Evolutionary conservation across 2,797 vertebrate species (phyloP).

Genomic region (Sebastolobus alascanus): DNA sequence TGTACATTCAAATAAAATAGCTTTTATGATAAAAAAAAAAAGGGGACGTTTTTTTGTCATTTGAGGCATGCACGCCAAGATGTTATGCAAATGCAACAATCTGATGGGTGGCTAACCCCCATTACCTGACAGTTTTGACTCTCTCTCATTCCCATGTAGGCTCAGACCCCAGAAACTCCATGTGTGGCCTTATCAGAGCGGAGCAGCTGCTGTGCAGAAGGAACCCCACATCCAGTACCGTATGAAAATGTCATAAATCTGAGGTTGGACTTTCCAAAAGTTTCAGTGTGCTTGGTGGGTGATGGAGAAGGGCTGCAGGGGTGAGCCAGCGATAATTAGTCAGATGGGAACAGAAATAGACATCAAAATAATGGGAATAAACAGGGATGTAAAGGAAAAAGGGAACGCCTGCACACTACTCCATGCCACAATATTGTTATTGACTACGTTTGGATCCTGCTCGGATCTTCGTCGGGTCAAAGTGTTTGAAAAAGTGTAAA

Average conservation of each 20-base stretch:
- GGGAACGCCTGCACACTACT: no score
- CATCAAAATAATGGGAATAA: slow-evolving; percentile 23
- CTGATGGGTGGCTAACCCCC: slow-evolving; percentile 39
- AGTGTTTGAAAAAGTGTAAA: no score
- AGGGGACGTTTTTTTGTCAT: slow-evolving; percentile 11
- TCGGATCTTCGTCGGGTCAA: no score
- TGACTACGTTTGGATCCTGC: no score
- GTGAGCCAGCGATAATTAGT: slow-evolving; percentile 58
- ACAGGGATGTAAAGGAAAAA: not conserved
- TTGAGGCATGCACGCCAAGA: slow-evolving; percentile 9
- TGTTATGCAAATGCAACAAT: slow-evolving; percentile 62
- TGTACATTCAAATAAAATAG: slow-evolving; percentile 10
- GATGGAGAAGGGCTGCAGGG: slow-evolving; percentile 45
- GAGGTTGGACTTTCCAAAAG: slow-evolving; percentile 53
- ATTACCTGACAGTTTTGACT: slow-evolving; percentile 59
- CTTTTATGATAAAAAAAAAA: slow-evolving; percentile 33
- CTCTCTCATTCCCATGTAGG: slow-evolving; percentile 34
- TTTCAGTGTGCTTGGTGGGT: slow-evolving; percentile 41
- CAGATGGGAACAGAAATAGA: slow-evolving; percentile 45
- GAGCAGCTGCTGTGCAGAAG: slow-evolving; percentile 59
- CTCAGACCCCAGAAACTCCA: slow-evolving; percentile 55
- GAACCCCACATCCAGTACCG: slow-evolving; percentile 34
- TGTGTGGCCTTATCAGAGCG: slow-evolving; percentile 63
- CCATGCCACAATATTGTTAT: no score
- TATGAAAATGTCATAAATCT: slow-evolving; percentile 66